Evolutionary conservation across 2,113 vertebrate species (phyloP), one percentile per base, ranked within the genome.

Genomic region (Acinonyx jubatus): DNA sequence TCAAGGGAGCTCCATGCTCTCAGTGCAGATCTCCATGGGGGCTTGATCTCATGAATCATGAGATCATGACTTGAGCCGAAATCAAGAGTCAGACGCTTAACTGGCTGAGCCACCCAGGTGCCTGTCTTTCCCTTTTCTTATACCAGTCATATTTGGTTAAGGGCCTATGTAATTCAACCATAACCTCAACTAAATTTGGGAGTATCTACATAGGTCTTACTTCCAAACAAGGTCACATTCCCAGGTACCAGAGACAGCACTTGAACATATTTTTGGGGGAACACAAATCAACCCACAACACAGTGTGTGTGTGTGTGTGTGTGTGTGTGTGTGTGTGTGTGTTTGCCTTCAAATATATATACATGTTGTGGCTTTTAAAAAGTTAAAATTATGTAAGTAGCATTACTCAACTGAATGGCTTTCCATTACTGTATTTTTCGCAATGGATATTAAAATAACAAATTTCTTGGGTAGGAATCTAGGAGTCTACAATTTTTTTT

Each of bases 351-450:
- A 91, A 82, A 91, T 76, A 57, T 41, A 89, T 38, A 19, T 19
- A 92, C n/a, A 41, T 61, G 7, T 38, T 90, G 7, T 50, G 69
- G 69, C 91, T 96, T 97, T 91, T 25, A n/a, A 84, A 92, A 92
- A 71, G 48, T 13, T 25, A 50, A 90, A 33, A 48, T 74, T 57
- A 84, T 84, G 86, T 5, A 88, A 87, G 55, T 91, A 69, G 9
- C 6, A 65, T 69, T 68, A 55, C 16, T 45, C 21, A 92, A n/a
- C 45, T 78, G 21, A 55, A 63, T 65, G 73, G 1, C 1, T 81
- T 68, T 65, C 66, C 19, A 89, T 89, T 76, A 91, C 36, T 73
- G 12, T 80, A n/a, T 83, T 68, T 96, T 84, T 89, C 23, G 86
- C 61, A 88, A 68, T 50, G 41, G 52, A 91, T 63, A 83, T 36